Conservation (phyloP, 2,888 invertebrate species). For the Bedellia somnulentella region DNA sequence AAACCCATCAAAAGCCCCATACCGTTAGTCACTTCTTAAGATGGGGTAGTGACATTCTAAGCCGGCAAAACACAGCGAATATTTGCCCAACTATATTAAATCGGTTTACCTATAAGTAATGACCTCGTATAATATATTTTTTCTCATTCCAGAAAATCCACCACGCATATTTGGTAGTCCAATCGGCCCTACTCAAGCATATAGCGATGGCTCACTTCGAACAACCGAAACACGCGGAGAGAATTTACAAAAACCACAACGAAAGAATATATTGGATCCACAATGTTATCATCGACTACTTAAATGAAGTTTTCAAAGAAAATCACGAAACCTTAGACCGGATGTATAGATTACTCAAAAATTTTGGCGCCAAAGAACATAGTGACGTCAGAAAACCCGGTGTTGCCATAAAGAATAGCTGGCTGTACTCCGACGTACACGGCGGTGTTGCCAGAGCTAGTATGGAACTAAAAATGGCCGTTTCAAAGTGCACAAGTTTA, state of each 20-base stretch:
- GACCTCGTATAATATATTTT: too few species aligned
- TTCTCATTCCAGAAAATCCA: conserved; percentile 41
- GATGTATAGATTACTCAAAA: conserved; percentile 43
- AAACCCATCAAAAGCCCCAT: too few species aligned
- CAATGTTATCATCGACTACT: conserved; percentile 21
- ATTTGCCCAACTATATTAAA: too few species aligned
- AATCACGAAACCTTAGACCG: conserved; percentile 32
- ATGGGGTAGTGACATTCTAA: too few species aligned
- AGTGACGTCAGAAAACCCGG: conserved; percentile 24
- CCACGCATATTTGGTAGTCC: conserved; percentile 45
- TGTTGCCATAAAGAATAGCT: conserved; percentile 24
- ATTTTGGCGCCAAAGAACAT: conserved; percentile 25
- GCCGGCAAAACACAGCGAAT: too few species aligned
- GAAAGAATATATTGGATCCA: conserved; percentile 48
- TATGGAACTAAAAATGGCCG: conserved; percentile 34
- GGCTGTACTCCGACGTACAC: conserved; percentile 48
- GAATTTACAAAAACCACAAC: conserved; percentile 38
- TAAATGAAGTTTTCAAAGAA: conserved; percentile 25
- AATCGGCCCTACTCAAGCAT: conserved; percentile 42
- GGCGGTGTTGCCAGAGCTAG: conserved; percentile 32
- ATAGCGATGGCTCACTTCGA: conserved; percentile 37
- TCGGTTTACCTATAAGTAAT: too few species aligned
- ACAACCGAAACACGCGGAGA: conserved; percentile 18
- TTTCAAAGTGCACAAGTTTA: conserved; percentile 34
- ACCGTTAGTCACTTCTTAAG: too few species aligned